These are phyloP conservation scores for Cryptus viduatorius DNA, from an alignment of 2,888 invertebrate species.

Conservation along the genomic window DNA sequence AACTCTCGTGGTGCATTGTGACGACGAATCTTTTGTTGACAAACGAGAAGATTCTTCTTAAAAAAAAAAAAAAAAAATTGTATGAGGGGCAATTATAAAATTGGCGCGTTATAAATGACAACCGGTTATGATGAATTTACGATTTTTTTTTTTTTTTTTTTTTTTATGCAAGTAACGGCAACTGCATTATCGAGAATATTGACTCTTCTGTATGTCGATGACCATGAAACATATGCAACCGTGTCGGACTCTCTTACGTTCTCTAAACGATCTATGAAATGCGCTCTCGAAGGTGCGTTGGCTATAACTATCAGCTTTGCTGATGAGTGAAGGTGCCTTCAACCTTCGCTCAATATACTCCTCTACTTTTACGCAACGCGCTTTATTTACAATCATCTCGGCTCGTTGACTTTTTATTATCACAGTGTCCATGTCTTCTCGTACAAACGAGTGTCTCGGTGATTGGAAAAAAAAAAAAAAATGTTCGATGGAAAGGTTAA, in stretches of 20 bases:
- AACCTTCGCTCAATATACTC: slow-evolving; percentile 55
- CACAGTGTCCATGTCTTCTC: slow-evolving; percentile 47
- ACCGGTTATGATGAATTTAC: slow-evolving; percentile 3
- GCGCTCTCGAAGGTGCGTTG: slow-evolving; percentile 50
- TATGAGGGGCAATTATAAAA: background rate
- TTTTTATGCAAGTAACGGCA: slow-evolving; percentile 3
- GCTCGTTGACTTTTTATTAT: slow-evolving; percentile 33
- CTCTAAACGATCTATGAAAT: slow-evolving; percentile 60
- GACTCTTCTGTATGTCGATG: slow-evolving; percentile 59
- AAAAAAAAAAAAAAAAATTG: background rate
- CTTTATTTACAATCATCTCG: slow-evolving; percentile 62
- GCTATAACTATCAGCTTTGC: slow-evolving; percentile 57
- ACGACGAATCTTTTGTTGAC: slow-evolving; percentile 3
- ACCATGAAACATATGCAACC: slow-evolving; percentile 67
- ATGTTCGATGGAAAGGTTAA: slow-evolving; percentile 48
- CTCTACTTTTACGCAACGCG: slow-evolving; percentile 53
- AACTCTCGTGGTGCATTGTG: background rate
- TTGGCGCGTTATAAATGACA: background rate
- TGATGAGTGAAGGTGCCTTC: slow-evolving; percentile 69
- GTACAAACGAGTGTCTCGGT: slow-evolving; percentile 39
- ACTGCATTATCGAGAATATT: slow-evolving; percentile 60
- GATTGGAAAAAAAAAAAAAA: slow-evolving; percentile 9
- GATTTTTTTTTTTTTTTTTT: slow-evolving; percentile 18
- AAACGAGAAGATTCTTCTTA: background rate
- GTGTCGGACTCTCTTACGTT: slow-evolving; percentile 56